Base-by-base conservation (phyloP, 2,888 invertebrate genomes). In the Cerastis rubricosa region DNA sequence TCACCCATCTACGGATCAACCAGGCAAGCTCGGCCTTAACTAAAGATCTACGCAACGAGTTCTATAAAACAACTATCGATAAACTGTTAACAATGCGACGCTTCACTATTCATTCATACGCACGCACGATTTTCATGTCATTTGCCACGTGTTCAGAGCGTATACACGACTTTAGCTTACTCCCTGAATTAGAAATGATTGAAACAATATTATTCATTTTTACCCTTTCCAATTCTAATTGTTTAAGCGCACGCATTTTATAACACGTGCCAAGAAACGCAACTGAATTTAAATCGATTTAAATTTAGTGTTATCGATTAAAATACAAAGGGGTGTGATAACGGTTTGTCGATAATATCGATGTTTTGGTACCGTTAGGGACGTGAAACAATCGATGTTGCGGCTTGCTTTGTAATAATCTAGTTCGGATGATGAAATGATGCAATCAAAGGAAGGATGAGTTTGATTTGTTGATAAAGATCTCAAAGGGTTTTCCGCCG, bases 41-140 rank as follows among this genome's bases (percentile, higher is more conserved):
- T 35, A 35, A 35, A 35, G 35, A 35, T 35, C 35, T 3, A 35
- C 35, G 35, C 35, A 1, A 35, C 35, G 35, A 35, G 25, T 47
- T 17, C 0, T 74, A n/a, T 9, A 19, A 11, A 65, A 67, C 43
- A 57, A 64, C 17, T 76, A 88, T 90, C 91, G 90, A 90, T 88
- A 86, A 45, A 71, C 12, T 29, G 57, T 29, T 12, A 17, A 64
- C 69, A 59, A 14, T 7, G 8, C 29, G 78, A 49, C 67, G 68
- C 91, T 90, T 78, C 94, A 81, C 93, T 93, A 93, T 84, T 78
- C 84, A 89, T 90, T 88, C 88, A 92, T 92, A 91, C 91, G 89
- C 91, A 93, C 90, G 92, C 96, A 96, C 96, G 96, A 96, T 95
- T 95, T 95, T 93, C 95, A 94, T 96, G 96, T 96, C 92, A 86